Base-by-base conservation (phyloP, 2,888 invertebrate species). In the Horisme vitalbata region DNA sequence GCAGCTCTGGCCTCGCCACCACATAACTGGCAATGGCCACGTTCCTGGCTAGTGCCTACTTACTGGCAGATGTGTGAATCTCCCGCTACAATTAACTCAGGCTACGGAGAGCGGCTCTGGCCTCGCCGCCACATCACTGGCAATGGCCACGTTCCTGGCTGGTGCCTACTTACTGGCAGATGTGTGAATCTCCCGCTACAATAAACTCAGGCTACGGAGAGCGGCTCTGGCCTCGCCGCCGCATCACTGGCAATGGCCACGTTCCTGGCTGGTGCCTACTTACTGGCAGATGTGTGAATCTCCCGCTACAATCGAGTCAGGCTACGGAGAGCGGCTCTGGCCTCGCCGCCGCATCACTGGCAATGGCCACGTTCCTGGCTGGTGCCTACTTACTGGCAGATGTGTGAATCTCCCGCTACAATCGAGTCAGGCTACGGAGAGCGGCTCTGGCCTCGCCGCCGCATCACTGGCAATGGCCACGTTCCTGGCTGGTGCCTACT, bases 71-170 rank as follows among this genome's bases (percentile, higher is more conserved):
- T 18, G 30, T 24, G 30, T 44, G 49, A 44, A 67, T 55, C 65
- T 65, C 71, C 68, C 61, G 28, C 59, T 65, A 64, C 62, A 38
- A 39, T 64, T 41, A 55, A 50, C 46, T 41, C 59, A 55, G 63
- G 79, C 83, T 86, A 86, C 71, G 85, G 88, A 52, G 85, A 82
- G 75, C 88, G 85, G 63, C 88, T 88, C 53, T 88, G 87, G 27
- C 88, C 88, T n/a, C n/a, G n/a, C n/a, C n/a, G n/a, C 23, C 23
- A 23, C n/a, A 23, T 23, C n/a, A n/a, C 8, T 8, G 1, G 21
- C 21, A 18, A 4, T 18, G 18, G 7, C 1, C 18, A 18, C 7
- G 7, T 7, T 3, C 6, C 20, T 20, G 6, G 9, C 7, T 52
- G 74, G n/a, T n/a, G n/a, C n/a, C n/a, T n/a, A n/a, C 80, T 74